Base-by-base conservation (phyloP, 2,888 invertebrate genomes). In the Pyrrhosoma nymphula region DNA sequence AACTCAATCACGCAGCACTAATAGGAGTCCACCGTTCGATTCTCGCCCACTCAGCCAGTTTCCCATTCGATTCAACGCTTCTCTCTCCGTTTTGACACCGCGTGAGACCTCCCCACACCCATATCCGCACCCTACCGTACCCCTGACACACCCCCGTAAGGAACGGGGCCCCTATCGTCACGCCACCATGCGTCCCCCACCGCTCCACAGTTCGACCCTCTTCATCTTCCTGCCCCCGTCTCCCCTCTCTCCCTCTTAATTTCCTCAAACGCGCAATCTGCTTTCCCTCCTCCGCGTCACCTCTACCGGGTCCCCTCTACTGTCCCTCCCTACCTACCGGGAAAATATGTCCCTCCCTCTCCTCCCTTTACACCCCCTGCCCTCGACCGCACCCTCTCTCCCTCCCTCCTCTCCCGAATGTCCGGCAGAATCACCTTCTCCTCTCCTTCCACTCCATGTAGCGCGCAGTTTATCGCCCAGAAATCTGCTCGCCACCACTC, bases 31-130 rank as follows among this genome's bases (percentile, higher is more conserved):
- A 26, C 69, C 35, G 82, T 82, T 82, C 30, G 82, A 82, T 16
- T 35, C 82, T 82, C 82, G 82, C 82, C 35, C 82, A 82, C 82
- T 82, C 82, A 82, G 82, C 82, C 82, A 35, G 35, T 82, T 82
- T 82, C 82, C 82, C 82, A 30, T 82, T 35, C 82, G 82, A 82
- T 26, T 35, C 82, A 35, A 82, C 82, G 82, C 82, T n/a, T 69
- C 69, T 69, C 69, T 82, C 82, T 30, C 82, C 82, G 18, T 35
- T 69, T 69, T 30, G 82, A 82, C 69, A 69, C 69, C 69, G 69
- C 82, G 69, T n/a, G 69, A 14, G 69, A 69, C n/a, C 69, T 23
- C 20, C 60, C 20, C 60, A 18, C 60, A 23, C 20, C 60, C 20
- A 60, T 47, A 26, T 69, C 69, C 69, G 26, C 10, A 10, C n/a